Base-by-base conservation (phyloP, 2,797 vertebrate genomes). In the Parotocinclus haroldoi region DNA sequence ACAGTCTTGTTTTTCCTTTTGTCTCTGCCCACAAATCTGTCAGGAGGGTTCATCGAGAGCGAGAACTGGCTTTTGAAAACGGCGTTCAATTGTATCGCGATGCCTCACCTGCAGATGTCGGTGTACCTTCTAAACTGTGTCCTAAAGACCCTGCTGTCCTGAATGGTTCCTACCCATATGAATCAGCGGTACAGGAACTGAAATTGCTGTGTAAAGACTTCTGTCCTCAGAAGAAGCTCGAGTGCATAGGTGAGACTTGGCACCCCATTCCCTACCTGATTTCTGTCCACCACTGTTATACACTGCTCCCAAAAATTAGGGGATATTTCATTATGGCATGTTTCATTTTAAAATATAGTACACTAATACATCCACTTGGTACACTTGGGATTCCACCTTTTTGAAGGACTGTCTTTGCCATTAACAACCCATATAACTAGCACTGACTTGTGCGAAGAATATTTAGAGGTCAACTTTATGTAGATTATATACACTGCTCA, bases 211-310 rank as follows among this genome's bases (percentile, higher is more conserved):
- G 88, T 0, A 84, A 88, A 69, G 91, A 94, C 80, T 84, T 76
- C 62, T 95, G 93, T 72, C 96, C 96, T 0, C 96, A 96, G 83
- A 93, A 86, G 82, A 98, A 98, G 83, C 79, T 98, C 76, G 95
- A 96, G 1, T 94, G 94, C 76, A 91, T 98, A 0, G 94, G 96
- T 98, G 78, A 84, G 90, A 71, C 9, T 5, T 12, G 1, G 11
- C 12, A 27, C 27, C 27, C 5, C 27, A 5, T 27, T 2, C 27
- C 5, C 27, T 2, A 2, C 5, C 27, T 2, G 27, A 27, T 27
- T 27, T 2, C 27, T 27, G 27, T 27, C 27, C 27, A 27, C 27
- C 27, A 27, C 27, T 27, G 27, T 27, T 27, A 27, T n/a, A n/a
- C 38, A 40, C 38, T 40, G 38, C 38, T 5, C 38, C 38, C 38